These are phyloP conservation scores for Lerista edwardsae DNA, from an alignment of 2,797 vertebrate genomes.

Conservation along the genomic window DNA sequence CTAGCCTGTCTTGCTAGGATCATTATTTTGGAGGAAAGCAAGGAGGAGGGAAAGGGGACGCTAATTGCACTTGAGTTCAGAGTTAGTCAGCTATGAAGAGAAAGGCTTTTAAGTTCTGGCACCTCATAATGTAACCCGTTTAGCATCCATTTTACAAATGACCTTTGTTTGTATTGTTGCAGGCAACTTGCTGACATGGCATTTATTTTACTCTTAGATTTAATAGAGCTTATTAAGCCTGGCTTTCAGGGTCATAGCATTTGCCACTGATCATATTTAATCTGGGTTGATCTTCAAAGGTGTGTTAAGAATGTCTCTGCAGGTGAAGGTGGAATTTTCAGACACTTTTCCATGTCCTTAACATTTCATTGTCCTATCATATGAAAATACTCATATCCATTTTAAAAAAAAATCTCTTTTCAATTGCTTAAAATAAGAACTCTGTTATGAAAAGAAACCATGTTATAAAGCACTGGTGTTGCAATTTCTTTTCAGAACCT, in stretches of 20 bases:
- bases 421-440: neutral
- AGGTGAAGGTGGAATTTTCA: slow-evolving; percentile 9
- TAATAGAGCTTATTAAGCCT: slow-evolving; percentile 18
- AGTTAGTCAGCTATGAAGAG: neutral
- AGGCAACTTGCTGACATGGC: neutral
- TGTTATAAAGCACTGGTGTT: neutral
- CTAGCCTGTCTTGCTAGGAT: neutral
- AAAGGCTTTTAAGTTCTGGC: neutral
- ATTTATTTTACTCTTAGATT: slow-evolving; percentile 17
- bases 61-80: neutral
- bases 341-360: neutral
- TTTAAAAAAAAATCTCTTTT: neutral
- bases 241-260: slow-evolving; percentile 7
- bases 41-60: neutral
- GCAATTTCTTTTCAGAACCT: neutral
- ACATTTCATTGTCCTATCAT: neutral
- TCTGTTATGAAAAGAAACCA: neutral
- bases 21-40: neutral
- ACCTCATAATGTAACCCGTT: neutral
- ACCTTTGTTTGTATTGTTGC: slow-evolving; percentile 8
- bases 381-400: neutral
- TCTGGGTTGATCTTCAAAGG: neutral
- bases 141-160: slow-evolving; percentile 8
- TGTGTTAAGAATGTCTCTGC: neutral
- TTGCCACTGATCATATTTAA: slow-evolving; percentile 7